phyloP scores from a whole-genome alignment of 2,888 invertebrate species.

The Pseudococcus jackbeardsleyi region DNA sequence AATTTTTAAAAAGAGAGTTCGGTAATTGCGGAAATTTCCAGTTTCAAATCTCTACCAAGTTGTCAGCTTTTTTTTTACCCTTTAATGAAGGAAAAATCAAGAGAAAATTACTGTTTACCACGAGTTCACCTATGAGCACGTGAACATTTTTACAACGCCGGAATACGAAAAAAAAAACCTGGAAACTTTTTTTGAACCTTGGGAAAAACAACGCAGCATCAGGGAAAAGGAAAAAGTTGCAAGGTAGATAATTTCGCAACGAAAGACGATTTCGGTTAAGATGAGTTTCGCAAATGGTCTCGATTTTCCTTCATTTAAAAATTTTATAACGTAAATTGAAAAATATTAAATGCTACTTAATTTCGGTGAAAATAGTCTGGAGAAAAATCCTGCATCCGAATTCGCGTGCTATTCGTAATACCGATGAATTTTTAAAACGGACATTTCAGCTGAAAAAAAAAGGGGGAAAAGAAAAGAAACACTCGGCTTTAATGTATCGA shows the following conservation, averaged over 20 bases:
- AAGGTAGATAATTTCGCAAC: neutral
- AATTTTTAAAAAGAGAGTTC: constrained; percentile 17
- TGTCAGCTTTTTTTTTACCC: neutral
- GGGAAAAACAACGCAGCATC: neutral
- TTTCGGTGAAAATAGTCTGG: neutral
- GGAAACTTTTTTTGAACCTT: neutral
- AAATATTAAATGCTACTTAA: neutral
- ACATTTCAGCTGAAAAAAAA: neutral
- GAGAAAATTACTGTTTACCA: constrained; percentile 13
- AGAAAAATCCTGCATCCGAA: neutral
- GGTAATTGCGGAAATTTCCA: constrained; percentile 18
- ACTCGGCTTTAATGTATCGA: neutral
- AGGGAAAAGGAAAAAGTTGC: neutral
- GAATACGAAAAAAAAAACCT: neutral
- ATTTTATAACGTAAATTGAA: neutral
- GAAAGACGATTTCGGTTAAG: neutral
- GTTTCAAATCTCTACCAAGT: neutral
- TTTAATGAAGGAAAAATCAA: neutral
- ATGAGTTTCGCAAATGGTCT: neutral
- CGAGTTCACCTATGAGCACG: neutral
- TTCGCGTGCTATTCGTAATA: neutral
- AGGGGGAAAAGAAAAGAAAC: neutral
- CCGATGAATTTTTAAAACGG: neutral
- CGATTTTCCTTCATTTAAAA: neutral
- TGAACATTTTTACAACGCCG: constrained; percentile 1